These are phyloP conservation scores for Colletes latitarsis DNA, from an alignment of 1,140 invertebrate species.

Conservation along the genomic window DNA sequence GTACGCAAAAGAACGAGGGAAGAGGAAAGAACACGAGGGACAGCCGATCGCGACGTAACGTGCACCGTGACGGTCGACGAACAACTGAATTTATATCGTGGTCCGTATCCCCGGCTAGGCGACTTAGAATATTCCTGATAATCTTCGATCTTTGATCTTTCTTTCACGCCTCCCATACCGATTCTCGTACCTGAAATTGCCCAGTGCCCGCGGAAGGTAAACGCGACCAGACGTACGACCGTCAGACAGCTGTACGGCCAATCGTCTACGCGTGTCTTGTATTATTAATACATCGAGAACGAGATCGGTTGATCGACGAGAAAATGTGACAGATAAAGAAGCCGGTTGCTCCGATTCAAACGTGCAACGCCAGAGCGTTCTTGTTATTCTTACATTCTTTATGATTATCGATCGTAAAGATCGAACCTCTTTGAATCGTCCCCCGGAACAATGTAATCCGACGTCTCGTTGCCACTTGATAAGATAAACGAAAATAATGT, in stretches of 20 bases:
- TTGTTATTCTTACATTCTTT: slow-evolving; percentile 5
- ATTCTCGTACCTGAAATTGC: slow-evolving; percentile 5
- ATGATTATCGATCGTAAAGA: slow-evolving; percentile 5
- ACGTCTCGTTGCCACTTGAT: background rate
- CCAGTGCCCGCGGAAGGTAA: background rate
- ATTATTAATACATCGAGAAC: slow-evolving; percentile 26
- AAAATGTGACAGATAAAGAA: background rate
- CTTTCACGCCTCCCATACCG: background rate
- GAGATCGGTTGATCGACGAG: background rate
- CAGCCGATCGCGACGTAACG: slow-evolving; percentile 18
- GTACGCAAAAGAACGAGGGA: slow-evolving; percentile 16
- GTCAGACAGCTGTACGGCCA: slow-evolving; percentile 34
- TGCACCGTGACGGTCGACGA: slow-evolving; percentile 41
- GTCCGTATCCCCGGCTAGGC: slow-evolving; percentile 9
- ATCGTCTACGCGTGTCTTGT: background rate
- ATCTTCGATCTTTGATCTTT: slow-evolving; percentile 68
- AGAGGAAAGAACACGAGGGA: slow-evolving; percentile 27
- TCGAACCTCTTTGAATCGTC: slow-evolving; percentile 8
- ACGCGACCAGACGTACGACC: slow-evolving; percentile 1
- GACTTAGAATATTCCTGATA: background rate
- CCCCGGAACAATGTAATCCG: background rate
- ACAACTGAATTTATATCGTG: slow-evolving; percentile 56
- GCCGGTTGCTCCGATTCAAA: background rate
- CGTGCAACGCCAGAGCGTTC: background rate
- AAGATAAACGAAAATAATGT: slow-evolving; percentile 8